Percentiles rank a stretch among this genome's conserved stretches.
phyloP scores from a whole-genome alignment of 2,797 vertebrate species.

The Tinamus major region DNA sequence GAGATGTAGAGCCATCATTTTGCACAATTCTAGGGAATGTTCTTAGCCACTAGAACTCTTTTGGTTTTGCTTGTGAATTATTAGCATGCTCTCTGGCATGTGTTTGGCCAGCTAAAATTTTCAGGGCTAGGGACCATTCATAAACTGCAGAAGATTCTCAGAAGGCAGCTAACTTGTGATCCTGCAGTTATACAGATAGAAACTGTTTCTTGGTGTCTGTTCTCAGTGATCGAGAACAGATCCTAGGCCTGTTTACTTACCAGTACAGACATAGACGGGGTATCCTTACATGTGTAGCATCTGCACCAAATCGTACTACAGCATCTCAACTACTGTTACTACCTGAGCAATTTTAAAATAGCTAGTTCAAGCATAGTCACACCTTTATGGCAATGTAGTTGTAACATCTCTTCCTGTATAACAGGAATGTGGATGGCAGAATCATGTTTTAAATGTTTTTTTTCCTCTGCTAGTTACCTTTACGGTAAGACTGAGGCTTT shows the following conservation, averaged over 20 bases:
- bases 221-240: background rate
- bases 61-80: background rate
- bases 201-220: background rate
- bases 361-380: background rate
- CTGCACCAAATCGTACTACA: background rate
- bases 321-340: background rate
- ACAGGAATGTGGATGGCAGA: background rate
- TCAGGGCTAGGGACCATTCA: background rate
- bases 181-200: no score
- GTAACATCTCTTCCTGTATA: background rate
- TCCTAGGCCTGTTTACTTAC: background rate
- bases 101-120: background rate
- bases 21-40: background rate
- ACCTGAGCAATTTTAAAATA: background rate
- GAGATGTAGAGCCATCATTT: background rate
- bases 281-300: background rate
- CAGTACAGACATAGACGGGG: background rate
- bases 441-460: background rate
- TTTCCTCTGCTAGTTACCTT: background rate
- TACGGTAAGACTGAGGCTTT: background rate
- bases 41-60: background rate
- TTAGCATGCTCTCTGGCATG: background rate
- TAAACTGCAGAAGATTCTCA: background rate
- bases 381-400: background rate
- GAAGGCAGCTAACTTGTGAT: no score